Evolutionary conservation across 2,888 invertebrate genomes (phyloP).

Genomic region (Abrostola tripartita): DNA sequence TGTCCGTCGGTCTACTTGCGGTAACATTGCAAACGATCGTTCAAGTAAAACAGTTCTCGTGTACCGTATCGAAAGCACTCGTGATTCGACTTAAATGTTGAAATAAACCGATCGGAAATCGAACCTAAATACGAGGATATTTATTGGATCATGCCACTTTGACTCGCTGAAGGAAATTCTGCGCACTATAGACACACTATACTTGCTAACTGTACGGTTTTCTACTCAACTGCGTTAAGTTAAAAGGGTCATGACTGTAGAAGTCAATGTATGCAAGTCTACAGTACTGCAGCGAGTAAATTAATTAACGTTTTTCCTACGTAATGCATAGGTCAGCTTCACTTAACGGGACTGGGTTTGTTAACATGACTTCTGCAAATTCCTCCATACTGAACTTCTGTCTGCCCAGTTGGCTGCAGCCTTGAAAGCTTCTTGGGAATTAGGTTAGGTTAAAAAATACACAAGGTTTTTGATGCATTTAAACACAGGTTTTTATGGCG

Average conservation of each 20-base stretch:
- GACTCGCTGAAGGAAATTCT: slow-evolving; percentile 52
- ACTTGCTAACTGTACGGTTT: slow-evolving; percentile 44
- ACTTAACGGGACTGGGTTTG: slow-evolving; percentile 2
- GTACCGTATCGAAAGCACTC: slow-evolving; percentile 79
- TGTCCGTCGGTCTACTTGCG: slow-evolving; percentile 58
- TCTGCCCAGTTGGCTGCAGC: not conserved
- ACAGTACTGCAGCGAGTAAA: slow-evolving; percentile 3
- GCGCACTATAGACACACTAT: slow-evolving; percentile 39
- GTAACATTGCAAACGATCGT: slow-evolving; percentile 74
- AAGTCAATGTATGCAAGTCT: slow-evolving; percentile 12
- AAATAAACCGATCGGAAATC: slow-evolving; percentile 73
- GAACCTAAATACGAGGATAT: slow-evolving; percentile 61
- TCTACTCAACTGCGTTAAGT: slow-evolving; percentile 21
- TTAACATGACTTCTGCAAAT: not conserved
- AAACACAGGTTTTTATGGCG: no score
- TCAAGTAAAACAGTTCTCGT: slow-evolving; percentile 85
- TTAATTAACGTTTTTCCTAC: slow-evolving; percentile 9
- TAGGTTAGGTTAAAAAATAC: no score
- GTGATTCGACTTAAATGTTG: slow-evolving; percentile 74
- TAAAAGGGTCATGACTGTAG: slow-evolving; percentile 34
- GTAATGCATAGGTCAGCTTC: slow-evolving; percentile 2
- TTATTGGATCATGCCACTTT: slow-evolving; percentile 59
- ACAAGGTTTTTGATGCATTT: no score
- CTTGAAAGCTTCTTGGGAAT: not conserved
- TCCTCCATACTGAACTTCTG: slow-evolving; percentile 2